Percentiles rank a stretch among this genome's conserved stretches.
These are phyloP conservation scores for Drosophila repleta DNA, from an alignment of 1,140 invertebrate genomes.

Conservation along the genomic window DNA sequence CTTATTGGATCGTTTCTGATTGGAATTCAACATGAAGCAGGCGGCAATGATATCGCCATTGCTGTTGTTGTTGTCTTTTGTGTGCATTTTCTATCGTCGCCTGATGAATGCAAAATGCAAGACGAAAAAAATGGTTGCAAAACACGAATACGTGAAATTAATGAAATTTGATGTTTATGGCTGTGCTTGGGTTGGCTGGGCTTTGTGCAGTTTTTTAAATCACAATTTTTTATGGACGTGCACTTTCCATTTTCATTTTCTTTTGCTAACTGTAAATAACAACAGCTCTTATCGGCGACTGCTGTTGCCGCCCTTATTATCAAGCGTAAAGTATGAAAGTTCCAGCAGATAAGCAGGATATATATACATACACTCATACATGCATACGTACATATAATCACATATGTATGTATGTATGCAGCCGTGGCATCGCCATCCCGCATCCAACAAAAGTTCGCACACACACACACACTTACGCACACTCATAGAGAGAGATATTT, in stretches of 20 bases:
- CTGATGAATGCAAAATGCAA: slow-evolving; percentile 8
- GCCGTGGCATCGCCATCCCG: slow-evolving; percentile 21
- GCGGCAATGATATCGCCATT: not conserved
- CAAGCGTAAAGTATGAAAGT: slow-evolving; percentile 34
- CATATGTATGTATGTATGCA: slow-evolving; percentile 13
- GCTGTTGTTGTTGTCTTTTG: not conserved
- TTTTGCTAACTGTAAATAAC: not conserved
- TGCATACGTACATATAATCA: slow-evolving; percentile 10
- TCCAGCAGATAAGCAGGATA: slow-evolving; percentile 46
- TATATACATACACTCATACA: slow-evolving; percentile 11
- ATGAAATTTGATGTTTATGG: not conserved
- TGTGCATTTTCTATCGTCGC: slow-evolving; percentile 5
- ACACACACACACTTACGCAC: not conserved
- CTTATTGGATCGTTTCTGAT: slow-evolving; percentile 17
- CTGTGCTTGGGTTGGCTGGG: not conserved
- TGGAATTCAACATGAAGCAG: slow-evolving; percentile 14
- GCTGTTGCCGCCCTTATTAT: slow-evolving; percentile 30
- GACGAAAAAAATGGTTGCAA: not conserved
- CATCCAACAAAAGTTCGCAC: slow-evolving; percentile 11
- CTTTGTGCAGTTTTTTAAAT: slow-evolving; percentile 9
- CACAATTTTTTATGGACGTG: slow-evolving; percentile 8
- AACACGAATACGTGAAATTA: slow-evolving; percentile 12
- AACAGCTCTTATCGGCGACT: slow-evolving; percentile 24
- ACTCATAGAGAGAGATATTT: not conserved
- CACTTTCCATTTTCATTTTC: slow-evolving; percentile 9